Base-by-base conservation (phyloP, 2,888 invertebrate species). In the Pristionchus entomophagus region DNA sequence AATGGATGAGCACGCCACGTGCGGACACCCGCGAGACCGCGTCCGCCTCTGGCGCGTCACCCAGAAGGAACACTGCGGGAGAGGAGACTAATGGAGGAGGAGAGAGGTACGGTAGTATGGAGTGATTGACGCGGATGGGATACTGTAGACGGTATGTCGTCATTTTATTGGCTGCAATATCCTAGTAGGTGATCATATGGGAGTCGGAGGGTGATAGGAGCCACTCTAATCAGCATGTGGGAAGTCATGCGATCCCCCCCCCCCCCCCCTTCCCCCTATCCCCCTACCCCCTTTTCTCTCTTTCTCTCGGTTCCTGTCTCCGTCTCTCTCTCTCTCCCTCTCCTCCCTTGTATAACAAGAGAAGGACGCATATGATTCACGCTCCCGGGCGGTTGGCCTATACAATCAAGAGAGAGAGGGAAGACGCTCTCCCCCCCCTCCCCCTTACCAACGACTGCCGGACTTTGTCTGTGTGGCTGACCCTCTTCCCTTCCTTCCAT, bases 1-100 rank as follows among this genome's bases (percentile, higher is more conserved):
- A 69, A 69, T 69, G 69, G 69, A 69, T 69, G 69, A 69, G 69
- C 69, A 38, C 69, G 38, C 8, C 69, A 41, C 69, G 69, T 4
- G 69, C 38, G 32, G 32, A 62, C 12, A 32, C 10, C 45, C 45
- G 45, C 45, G 22, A 56, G 56, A 56, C 14, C 56, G 56, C 5
- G 12, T 14, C 12, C 32, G 38, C 69, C 38, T 22, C n/a, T 22
- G 69, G 69, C 35, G 38, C 69, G 19, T 17, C 69, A 29, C 22
- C 69, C 22, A 62, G 29, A 19, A 35, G 69, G 38, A 69, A 69
- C 69, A 69, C 69, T 19, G 69, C 38, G 19, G 69, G 69, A 29
- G 22, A 38, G 38, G 69, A 69, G 69, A 38, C 32, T 4, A n/a
- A 17, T 17, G 5, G 5, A 8, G n/a, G 22, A 56, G 5, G 12